Conservation (phyloP, 1,140 invertebrate genomes). For the Diplogasteroides magnus region DNA sequence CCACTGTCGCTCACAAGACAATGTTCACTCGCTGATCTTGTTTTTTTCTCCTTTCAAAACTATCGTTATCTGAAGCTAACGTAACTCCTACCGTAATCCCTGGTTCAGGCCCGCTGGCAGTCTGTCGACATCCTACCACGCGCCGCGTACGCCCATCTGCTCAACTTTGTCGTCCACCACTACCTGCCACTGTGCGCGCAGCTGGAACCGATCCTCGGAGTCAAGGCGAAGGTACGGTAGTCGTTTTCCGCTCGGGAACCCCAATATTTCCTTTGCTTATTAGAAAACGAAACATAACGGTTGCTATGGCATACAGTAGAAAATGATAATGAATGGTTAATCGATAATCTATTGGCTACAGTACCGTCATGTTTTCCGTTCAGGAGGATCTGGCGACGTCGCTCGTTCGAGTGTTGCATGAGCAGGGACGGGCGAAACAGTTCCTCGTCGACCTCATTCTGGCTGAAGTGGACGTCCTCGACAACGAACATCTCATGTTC, state of each 20-base stretch:
- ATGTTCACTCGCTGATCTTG: too few relatives aligned
- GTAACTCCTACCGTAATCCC: too few relatives aligned
- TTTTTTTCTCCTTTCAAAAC: too few relatives aligned
- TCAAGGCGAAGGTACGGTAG: conserved; percentile 82
- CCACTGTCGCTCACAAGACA: too few relatives aligned
- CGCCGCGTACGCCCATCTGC: conserved; percentile 75
- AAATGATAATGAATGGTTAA: too few relatives aligned
- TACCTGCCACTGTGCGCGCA: conserved; percentile 77
- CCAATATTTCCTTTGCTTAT: too few relatives aligned
- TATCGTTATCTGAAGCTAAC: too few relatives aligned
- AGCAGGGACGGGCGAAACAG: conserved; percentile 73
- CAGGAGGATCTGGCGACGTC: conserved; percentile 80
- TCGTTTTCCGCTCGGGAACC: too few relatives aligned
- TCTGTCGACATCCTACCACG: conserved; percentile 83
- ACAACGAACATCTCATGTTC: conserved; percentile 78
- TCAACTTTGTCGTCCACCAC: conserved; percentile 75
- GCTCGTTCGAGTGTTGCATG: conserved; percentile 80
- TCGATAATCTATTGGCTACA: too few relatives aligned
- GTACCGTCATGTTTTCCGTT: too few relatives aligned
- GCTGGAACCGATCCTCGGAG: conserved; percentile 79
- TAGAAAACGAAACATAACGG: too few relatives aligned
- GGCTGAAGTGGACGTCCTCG: conserved; percentile 76
- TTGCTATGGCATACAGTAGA: too few relatives aligned
- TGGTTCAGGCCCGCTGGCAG: conserved; percentile 70
- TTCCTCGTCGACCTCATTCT: conserved; percentile 86